Evolutionary conservation across 2,797 vertebrate species (phyloP), one percentile per base, ranked within the genome.

Genomic region (Falco rusticolus): DNA sequence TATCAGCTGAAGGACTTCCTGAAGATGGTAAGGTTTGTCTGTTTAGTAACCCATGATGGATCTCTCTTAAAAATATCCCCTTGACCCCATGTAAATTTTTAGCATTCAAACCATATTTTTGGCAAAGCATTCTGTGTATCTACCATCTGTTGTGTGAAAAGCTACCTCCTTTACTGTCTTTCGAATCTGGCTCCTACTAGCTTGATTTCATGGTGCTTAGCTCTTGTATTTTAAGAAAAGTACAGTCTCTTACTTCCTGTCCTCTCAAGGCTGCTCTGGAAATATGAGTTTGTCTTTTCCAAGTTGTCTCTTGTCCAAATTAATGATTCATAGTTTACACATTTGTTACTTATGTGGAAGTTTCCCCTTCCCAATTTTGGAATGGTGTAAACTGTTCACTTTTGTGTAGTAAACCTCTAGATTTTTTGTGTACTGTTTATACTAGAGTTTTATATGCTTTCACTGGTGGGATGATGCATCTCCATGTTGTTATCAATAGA

Each of bases 71-170:
- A 74, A 50, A 72, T 74, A 82, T 48, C 13, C 13, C 9, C 22
- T 71, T 26, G 4, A 87, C 56, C 39, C 10, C 31, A 6, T 66
- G 31, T 50, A 76, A 79, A 66, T 84, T 95, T 76, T 94, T 61
- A 59, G 28, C 70, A 82, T 89, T 22, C 20, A 48, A 48, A 59
- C 6, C 1, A 18, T 29, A 45, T 70, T 50, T 93, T 86, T 94
- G 60, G 80, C 88, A 70, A 45, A 84, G 43, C 48, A 48, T 72
- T 88, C 45, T 90, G 57, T 9, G 0, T 94, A 57, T 79, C 45
- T 74, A 10, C 92, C 95, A 96, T 96, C 93, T 96, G 94, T 76
- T 90, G 66, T 97, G 93, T 84, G 90, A 97, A 88, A 88, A 94
- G 43, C 20, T 6, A 16, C 29, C 54, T 96, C 57, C 59, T 84